phyloP scores from a whole-genome alignment of 1,140 invertebrate genomes.

The Rhysida immarginata region DNA sequence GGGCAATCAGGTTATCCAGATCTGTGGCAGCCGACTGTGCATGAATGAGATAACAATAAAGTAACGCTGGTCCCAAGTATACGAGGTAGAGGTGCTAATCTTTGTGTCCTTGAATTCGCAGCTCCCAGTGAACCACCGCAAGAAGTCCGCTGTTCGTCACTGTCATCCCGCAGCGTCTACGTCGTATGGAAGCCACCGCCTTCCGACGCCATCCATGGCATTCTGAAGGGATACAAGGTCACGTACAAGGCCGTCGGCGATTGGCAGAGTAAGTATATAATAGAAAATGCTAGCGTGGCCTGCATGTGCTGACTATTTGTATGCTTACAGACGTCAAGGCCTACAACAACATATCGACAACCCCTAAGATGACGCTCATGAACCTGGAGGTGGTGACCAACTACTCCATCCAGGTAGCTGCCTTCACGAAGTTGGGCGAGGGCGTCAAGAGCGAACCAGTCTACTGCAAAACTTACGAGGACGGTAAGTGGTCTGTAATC shows the following conservation, averaged over 20 bases:
- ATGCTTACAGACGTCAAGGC: background rate
- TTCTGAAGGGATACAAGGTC: conserved; percentile 40
- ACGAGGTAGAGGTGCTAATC: no score
- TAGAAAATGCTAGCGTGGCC: no score
- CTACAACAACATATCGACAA: conserved; percentile 8
- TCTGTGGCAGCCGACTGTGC: no score
- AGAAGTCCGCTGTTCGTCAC: conserved; percentile 26
- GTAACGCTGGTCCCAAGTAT: no score
- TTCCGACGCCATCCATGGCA: conserved; percentile 39
- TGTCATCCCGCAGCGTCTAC: conserved; percentile 28
- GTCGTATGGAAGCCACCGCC: conserved; percentile 30
- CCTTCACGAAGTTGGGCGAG: conserved; percentile 74
- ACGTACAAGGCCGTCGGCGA: conserved; percentile 27
- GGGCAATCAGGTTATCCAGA: no score
- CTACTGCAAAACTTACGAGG: conserved; percentile 78
- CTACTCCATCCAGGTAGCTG: conserved; percentile 77
- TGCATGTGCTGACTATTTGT: no score
- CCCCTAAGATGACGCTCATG: conserved; percentile 24
- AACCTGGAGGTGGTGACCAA: conserved; percentile 59
- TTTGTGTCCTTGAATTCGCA: no score
- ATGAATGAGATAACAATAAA: no score
- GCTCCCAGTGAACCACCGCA: conserved; percentile 33
- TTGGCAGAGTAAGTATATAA: conserved; percentile 11
- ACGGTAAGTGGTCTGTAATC: no score
- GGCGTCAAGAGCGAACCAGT: conserved; percentile 67